Conservation (phyloP, 2,797 vertebrate genomes). For the Chlorospingus flavigularis region DNA sequence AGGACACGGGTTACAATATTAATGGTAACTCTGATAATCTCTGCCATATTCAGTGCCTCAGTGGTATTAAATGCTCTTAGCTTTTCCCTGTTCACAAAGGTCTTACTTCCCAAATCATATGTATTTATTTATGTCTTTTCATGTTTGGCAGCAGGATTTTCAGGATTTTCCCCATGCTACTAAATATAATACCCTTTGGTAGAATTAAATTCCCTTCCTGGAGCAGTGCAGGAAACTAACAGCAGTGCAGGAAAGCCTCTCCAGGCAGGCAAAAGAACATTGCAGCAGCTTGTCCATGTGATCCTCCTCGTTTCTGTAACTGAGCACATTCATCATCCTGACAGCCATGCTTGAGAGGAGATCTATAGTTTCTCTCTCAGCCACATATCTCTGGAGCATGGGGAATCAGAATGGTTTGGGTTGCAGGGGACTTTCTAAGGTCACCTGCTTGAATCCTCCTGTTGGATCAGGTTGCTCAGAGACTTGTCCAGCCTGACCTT, state of each 20-base stretch:
- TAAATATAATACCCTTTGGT: not conserved
- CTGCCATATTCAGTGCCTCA: not conserved
- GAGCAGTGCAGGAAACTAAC: not conserved
- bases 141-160: not conserved
- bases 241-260: not conserved
- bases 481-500: not conserved
- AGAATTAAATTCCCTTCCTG: not conserved
- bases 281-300: not conserved
- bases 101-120: not conserved
- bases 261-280: not conserved
- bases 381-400: not conserved
- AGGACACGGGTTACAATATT: not conserved
- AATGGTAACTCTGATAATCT: not conserved
- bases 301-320: not conserved
- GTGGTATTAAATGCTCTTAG: not conserved
- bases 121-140: not conserved
- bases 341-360: not conserved
- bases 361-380: not conserved
- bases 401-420: not conserved
- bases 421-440: not conserved
- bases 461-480: not conserved
- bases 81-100: not conserved
- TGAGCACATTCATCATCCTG: not conserved
- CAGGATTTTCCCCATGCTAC: not conserved
- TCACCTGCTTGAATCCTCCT: not conserved